phyloP scores from a whole-genome alignment of 2,113 vertebrate species.

The Spea bombifrons region DNA sequence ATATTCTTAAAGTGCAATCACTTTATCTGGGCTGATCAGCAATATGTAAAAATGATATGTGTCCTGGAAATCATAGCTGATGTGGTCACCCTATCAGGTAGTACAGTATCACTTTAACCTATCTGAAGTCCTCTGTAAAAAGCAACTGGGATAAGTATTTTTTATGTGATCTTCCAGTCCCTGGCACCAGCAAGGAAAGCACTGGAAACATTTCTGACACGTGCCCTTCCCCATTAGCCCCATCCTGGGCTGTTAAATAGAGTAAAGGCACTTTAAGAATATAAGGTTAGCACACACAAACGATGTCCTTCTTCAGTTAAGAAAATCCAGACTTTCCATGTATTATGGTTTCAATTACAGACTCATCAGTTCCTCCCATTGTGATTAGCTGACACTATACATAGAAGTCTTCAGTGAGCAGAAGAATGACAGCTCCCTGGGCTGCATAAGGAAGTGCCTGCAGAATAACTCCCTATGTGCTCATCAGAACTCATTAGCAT shows the following conservation, averaged over 20 bases:
- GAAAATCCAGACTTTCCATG: conserved; percentile 14
- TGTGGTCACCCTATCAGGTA: too few relatives aligned
- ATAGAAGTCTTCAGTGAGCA: neutral
- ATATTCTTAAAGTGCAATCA: too few relatives aligned
- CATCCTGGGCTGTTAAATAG: neutral
- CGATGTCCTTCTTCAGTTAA: conserved; percentile 2
- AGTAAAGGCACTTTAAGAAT: neutral
- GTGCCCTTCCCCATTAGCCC: neutral
- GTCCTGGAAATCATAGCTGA: too few relatives aligned
- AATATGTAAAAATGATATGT: too few relatives aligned
- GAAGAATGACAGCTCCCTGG: conserved; percentile 27
- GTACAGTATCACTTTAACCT: too few relatives aligned
- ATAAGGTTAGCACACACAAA: neutral
- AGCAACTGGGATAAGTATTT: too few relatives aligned
- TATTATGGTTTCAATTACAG: conserved; percentile 33
- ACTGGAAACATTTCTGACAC: neutral
- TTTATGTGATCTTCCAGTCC: too few relatives aligned
- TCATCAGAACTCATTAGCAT: conserved; percentile 46
- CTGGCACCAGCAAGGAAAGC: neutral
- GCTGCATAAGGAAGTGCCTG: conserved; percentile 14
- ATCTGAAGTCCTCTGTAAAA: too few relatives aligned
- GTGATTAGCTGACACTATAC: conserved; percentile 35
- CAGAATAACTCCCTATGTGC: conserved; percentile 17
- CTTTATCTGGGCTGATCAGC: too few relatives aligned
- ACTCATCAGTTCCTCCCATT: conserved; percentile 16